These are phyloP conservation scores for Chirona hameri DNA, from an alignment of 2,888 invertebrate species.

Conservation along the genomic window DNA sequence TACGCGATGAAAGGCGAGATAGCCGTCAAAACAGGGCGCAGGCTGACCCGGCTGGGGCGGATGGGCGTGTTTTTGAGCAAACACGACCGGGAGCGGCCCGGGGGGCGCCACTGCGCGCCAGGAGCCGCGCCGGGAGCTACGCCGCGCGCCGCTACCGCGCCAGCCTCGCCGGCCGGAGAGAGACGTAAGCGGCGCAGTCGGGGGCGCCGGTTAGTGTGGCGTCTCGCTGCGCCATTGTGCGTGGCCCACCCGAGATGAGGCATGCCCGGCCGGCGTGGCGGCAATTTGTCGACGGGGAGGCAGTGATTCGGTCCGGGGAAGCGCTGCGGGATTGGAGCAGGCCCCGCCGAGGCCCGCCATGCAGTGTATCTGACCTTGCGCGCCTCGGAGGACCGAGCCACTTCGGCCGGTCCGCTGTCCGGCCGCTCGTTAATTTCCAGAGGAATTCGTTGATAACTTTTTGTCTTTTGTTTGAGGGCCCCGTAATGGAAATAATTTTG, in stretches of 20 bases:
- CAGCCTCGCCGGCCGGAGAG: not conserved
- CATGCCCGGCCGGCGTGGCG: not conserved
- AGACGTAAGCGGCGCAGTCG: slow-evolving; percentile 1
- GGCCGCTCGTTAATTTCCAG: not conserved
- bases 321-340: too few relatives aligned
- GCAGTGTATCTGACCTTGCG: not conserved
- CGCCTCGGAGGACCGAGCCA: not conserved
- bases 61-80: slow-evolving; percentile 24
- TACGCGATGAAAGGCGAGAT: not conserved
- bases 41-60: not conserved
- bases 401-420: not conserved
- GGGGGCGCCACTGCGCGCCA: not conserved
- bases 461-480: not conserved
- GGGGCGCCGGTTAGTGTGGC: not conserved
- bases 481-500: not conserved
- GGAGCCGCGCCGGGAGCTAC: not conserved
- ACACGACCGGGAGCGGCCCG: not conserved
- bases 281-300: not conserved
- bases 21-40: not conserved
- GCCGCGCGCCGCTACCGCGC: not conserved
- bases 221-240: slow-evolving; percentile 1
- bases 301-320: not conserved
- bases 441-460: slow-evolving; percentile 6
- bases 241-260: not conserved
- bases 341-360: too few relatives aligned